Base-by-base conservation (phyloP, 2,888 invertebrate genomes). In the Panzeria rudis region DNA sequence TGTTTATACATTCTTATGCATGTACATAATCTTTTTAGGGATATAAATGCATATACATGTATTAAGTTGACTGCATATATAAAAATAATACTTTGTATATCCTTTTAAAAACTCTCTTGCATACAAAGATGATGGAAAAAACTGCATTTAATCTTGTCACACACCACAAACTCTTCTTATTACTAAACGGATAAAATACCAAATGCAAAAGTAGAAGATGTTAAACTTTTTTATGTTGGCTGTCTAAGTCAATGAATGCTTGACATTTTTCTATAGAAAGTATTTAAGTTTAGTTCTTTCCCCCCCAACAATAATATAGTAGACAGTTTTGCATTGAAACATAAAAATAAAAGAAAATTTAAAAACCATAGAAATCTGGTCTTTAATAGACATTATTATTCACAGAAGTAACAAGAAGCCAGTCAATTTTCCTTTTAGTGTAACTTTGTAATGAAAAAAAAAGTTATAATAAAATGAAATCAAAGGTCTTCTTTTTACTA, bases 111-210 rank as follows among this genome's bases (percentile, higher is more conserved):
- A 54, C 1, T 15, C 15, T 54, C 15, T 29, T 4, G 2, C 15
- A 7, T 56, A 56, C 1, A 25, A 25, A 54, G 25, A 54, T 4
- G 6, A 54, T 54, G 2, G 9, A 25, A 6, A 54, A 54, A 15
- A 41, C 32, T 62, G 52, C 66, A 79, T 71, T 79, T 71, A 79
- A 79, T 71, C 71, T 52, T 71, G 71, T 79, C 78, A 69, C 52
- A 71, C 20, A 79, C 62, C 44, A 62, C 52, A 61, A 69, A 52
- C 61, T 41, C 15, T 29, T 52, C n/a, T 29, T 61, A 61, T 38
- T 50, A 29, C 15, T 25, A 38, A 77, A 69, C 4, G 68, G 9
- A 69, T 44, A 44, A 47, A 29, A 66, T 44, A 52, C 6, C 47
- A 64, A 52, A 75, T 59, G 47, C 6, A 2, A 68, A 59, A 47